A percentile compares a stretch with the other conserved stretches of the same genome.
Conservation (phyloP, 1,140 invertebrate species). For the Drosophila dunni region DNA sequence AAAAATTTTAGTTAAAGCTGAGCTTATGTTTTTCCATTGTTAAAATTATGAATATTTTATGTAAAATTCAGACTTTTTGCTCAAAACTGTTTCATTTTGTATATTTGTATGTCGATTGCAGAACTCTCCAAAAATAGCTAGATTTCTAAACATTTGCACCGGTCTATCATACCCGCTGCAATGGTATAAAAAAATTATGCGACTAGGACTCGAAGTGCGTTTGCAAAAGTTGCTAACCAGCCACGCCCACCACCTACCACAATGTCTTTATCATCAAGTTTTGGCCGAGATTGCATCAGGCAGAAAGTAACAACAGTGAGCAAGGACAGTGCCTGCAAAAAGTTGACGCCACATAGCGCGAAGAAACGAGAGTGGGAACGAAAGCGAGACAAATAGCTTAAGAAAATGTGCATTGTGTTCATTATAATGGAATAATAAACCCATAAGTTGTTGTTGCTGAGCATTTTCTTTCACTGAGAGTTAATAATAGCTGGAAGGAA, state of each 20-base stretch:
- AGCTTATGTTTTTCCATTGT: too few relatives aligned
- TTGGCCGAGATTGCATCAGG: conserved; percentile 66
- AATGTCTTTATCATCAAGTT: conserved; percentile 40
- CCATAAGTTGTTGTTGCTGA: conserved; percentile 42
- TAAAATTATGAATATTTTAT: too few relatives aligned
- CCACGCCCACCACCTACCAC: conserved; percentile 23
- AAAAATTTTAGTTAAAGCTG: too few relatives aligned
- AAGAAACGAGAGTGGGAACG: background rate
- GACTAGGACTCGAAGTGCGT: conserved; percentile 62
- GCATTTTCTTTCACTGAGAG: conserved; percentile 42
- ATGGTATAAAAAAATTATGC: conserved; percentile 32
- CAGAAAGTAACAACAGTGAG: conserved; percentile 68
- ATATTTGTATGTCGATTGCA: too few relatives aligned
- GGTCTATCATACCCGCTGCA: too few relatives aligned
- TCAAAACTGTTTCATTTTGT: too few relatives aligned
- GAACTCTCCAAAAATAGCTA: too few relatives aligned
- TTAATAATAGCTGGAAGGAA: conserved; percentile 43
- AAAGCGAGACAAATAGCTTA: background rate
- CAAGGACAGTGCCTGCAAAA: conserved; percentile 56
- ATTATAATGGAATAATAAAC: conserved; percentile 82
- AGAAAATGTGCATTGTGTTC: conserved; percentile 76
- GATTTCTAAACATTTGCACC: too few relatives aligned
- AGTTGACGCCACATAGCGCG: conserved; percentile 47
- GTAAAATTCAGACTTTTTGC: too few relatives aligned
- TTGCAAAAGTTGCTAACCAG: conserved; percentile 55